phyloP scores from a whole-genome alignment of 2,113 vertebrate genomes.

The Apodemus sylvaticus region DNA sequence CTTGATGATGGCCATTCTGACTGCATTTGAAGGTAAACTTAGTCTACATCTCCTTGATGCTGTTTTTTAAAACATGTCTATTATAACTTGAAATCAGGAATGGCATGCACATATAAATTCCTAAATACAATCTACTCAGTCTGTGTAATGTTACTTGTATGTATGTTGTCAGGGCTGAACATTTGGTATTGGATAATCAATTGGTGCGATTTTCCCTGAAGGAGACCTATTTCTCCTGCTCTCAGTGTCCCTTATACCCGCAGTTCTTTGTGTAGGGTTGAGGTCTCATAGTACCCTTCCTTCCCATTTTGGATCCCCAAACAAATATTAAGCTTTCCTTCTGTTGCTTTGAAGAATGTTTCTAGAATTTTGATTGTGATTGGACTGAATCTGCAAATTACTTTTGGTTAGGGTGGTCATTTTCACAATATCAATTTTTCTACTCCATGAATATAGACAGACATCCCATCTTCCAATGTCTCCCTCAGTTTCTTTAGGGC shows the following conservation, averaged over 20 bases:
- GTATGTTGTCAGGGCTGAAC: neutral
- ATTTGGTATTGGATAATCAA: neutral
- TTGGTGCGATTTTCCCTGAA: neutral
- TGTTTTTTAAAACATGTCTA: neutral
- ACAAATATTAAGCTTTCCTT: neutral
- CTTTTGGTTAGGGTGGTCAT: neutral
- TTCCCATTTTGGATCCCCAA: neutral
- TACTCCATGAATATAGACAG: neutral
- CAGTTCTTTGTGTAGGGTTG: neutral
- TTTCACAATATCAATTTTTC: neutral
- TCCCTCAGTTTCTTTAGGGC: neutral
- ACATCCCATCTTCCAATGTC: neutral
- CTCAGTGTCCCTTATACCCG: neutral
- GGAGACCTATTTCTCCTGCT: neutral
- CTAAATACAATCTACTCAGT: neutral
- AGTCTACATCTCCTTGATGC: neutral
- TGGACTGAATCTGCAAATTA: neutral
- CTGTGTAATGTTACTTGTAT: neutral
- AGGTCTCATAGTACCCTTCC: neutral
- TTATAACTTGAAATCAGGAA: neutral
- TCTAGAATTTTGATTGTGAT: neutral
- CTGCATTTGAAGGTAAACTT: neutral
- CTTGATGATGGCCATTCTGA: neutral
- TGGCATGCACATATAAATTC: neutral
- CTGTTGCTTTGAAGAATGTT: neutral